A percentile compares a stretch with the other conserved stretches of the same genome.
Evolutionary conservation across 2,113 vertebrate genomes (phyloP).

Genomic region (Amblyopsis rosae): DNA sequence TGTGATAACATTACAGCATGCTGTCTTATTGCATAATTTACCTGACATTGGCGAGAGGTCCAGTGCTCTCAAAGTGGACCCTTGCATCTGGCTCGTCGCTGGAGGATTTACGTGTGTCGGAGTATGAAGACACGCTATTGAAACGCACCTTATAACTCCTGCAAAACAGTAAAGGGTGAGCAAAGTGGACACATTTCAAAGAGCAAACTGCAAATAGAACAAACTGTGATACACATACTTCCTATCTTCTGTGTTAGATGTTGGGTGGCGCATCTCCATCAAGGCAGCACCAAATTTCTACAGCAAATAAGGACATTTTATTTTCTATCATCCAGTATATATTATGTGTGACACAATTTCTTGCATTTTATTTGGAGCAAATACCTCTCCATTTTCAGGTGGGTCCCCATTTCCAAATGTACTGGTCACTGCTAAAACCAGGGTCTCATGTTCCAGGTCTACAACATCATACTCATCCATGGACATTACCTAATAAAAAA

Average conservation of each 20-base stretch:
- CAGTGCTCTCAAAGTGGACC: constrained; percentile 93
- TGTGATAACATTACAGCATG: not conserved
- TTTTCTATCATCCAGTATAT: not conserved
- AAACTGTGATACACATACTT: constrained; percentile 79
- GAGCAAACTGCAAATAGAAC: not conserved
- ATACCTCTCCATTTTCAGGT: constrained; percentile 95
- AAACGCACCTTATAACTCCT: constrained; percentile 99
- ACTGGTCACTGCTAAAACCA: constrained; percentile 93
- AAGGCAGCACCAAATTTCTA: constrained; percentile 94
- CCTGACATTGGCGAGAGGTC: constrained; percentile 95
- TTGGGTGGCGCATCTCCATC: constrained; percentile 97
- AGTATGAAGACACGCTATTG: constrained; percentile 96
- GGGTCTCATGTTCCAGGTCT: constrained; percentile 91
- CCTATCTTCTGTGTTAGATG: constrained; percentile 88
- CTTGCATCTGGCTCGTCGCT: constrained; percentile 85
- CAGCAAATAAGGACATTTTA: constrained; percentile 7
- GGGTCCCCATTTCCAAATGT: constrained; percentile 97
- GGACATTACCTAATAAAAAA: constrained; percentile 81
- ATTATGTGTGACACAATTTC: not conserved
- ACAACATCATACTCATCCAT: constrained; percentile 97
- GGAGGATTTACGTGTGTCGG: constrained; percentile 89
- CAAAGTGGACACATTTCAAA: not conserved
- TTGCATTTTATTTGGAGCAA: not conserved
- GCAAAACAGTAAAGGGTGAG: not conserved
- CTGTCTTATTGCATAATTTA: constrained; percentile 47